Evolutionary conservation across 2,113 vertebrate species (phyloP).

Genomic region (Pseudolaguvia tuberculata): DNA sequence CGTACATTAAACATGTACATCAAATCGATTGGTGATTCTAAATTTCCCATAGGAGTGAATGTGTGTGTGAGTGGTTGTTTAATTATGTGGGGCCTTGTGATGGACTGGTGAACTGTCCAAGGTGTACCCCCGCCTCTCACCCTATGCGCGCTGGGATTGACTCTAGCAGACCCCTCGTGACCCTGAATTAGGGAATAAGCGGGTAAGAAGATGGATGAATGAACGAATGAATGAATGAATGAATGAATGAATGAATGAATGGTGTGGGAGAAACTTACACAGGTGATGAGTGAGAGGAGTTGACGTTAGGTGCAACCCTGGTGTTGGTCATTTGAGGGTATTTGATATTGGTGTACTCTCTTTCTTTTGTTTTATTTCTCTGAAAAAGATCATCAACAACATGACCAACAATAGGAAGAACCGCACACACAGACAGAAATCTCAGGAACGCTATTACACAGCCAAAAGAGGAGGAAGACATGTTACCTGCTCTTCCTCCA

Average conservation of each 20-base stretch:
- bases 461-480: background rate
- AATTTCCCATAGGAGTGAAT: too few relatives aligned
- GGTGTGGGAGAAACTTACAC: constrained; percentile 61
- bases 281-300: constrained; percentile 59
- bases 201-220: too few relatives aligned
- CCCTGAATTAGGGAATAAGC: too few relatives aligned
- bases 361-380: constrained; percentile 71
- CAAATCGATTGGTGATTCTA: too few relatives aligned
- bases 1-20: too few relatives aligned
- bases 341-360: constrained; percentile 77
- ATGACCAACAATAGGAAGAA: background rate
- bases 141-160: too few relatives aligned
- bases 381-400: constrained; percentile 46
- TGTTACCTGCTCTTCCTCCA: constrained; percentile 82
- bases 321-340: constrained; percentile 70
- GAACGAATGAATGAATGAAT: background rate
- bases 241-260: background rate
- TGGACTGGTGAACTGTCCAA: too few relatives aligned
- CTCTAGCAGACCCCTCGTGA: too few relatives aligned
- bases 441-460: background rate
- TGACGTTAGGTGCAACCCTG: constrained; percentile 65
- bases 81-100: too few relatives aligned
- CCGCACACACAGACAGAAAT: background rate
- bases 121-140: too few relatives aligned
- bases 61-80: too few relatives aligned